These are phyloP conservation scores for Leontocebus nigricollis DNA, from an alignment of 2,797 vertebrate genomes.

Conservation along the genomic window DNA sequence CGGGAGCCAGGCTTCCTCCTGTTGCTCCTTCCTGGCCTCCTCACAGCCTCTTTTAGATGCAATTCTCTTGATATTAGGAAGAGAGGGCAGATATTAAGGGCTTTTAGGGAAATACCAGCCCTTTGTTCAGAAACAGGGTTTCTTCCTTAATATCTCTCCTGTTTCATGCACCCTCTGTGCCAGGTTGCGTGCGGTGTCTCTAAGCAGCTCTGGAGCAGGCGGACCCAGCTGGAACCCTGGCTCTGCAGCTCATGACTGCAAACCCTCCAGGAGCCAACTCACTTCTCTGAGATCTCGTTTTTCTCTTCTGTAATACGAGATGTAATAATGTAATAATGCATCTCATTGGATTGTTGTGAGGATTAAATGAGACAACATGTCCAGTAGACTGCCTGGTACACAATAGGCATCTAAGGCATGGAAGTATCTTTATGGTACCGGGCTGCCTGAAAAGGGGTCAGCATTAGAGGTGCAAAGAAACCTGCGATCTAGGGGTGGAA, in stretches of 20 bases:
- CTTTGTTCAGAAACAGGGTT: constrained; percentile 3
- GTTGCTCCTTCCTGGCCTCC: not conserved
- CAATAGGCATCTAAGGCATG: not conserved
- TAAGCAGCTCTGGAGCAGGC: not conserved
- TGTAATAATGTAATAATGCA: not conserved
- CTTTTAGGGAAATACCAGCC: not conserved
- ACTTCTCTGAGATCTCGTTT: not conserved
- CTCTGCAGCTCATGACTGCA: not conserved
- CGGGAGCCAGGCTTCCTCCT: not conserved
- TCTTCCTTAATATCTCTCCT: not conserved
- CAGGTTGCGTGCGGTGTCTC: not conserved
- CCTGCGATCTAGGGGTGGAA: too few relatives aligned
- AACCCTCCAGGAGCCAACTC: not conserved
- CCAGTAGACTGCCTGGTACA: not conserved
- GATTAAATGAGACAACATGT: not conserved
- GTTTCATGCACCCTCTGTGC: not conserved
- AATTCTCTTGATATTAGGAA: constrained; percentile 37
- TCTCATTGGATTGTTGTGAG: not conserved
- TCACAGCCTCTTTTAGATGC: not conserved
- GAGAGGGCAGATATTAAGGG: not conserved
- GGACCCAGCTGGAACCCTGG: not conserved
- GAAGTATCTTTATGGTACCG: not conserved
- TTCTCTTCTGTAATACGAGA: not conserved
- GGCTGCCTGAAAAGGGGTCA: not conserved
- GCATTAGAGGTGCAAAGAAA: not conserved